Evolutionary conservation across 2,797 vertebrate species (phyloP), one percentile per base, ranked within the genome.

Genomic region (Sorex maritimensis): DNA sequence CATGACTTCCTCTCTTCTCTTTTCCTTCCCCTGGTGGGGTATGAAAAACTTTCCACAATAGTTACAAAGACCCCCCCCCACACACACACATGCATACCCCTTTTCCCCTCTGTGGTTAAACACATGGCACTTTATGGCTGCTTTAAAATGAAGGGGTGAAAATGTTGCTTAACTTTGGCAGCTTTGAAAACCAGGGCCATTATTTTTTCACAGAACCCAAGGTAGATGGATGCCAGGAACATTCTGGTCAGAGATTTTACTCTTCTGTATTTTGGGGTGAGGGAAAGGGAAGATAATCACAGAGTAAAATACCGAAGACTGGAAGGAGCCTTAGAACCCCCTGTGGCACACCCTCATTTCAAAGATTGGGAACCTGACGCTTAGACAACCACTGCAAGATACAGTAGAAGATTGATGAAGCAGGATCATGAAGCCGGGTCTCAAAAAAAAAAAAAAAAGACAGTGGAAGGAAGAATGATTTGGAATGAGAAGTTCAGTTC

Each of bases 111-210:
- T 97, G 95, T 21, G 96, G 97, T 97, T 95, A 97, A 98, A 96
- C 94, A 92, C 96, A 84, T 96, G 95, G 96, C 95, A 91, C 95
- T 98, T 98, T 97, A 97, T 97, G 96, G 96, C 96, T 97, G 97
- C 97, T 98, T 98, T 98, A 97, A 96, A 98, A 98, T 97, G 97
- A 98, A 97, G 95, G 96, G 97, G 97, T 98, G 97, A 98, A 98
- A 97, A 97, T 96, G 97, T 97, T 93, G 90, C 97, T 97, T 97
- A 97, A 97, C 97, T 96, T 96, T 96, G 96, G 98, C 97, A 97
- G 96, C 92, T 68, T 0, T 84, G 97, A 96, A 97, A 98, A 98
- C 98, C 97, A 98, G 98, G 97, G 82, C 96, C 92, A 97, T 98
- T 98, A 97, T 97, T 98, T 98, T 98, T 98, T 98, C 86, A 94